Percentiles rank a stretch among this genome's conserved stretches.
Evolutionary conservation across 1,140 invertebrate species (phyloP).

Genomic region (Branchinecta lindahli): DNA sequence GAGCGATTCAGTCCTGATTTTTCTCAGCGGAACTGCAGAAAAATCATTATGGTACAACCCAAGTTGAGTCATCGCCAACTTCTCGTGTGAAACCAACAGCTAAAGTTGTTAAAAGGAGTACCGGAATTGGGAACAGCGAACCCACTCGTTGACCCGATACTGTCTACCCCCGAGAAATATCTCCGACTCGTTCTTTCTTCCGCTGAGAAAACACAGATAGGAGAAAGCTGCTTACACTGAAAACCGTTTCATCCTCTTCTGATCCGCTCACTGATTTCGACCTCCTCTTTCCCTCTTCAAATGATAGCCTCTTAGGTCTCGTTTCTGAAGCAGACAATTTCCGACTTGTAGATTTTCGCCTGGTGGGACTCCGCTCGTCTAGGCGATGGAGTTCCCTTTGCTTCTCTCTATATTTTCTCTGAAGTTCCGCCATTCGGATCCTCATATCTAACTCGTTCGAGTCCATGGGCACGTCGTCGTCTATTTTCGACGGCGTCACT

Average conservation of each 20-base stretch:
- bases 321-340: conserved; percentile 4
- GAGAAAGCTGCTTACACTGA: no score
- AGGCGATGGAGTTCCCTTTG: conserved; percentile 46
- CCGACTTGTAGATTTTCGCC: neutral
- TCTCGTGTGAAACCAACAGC: no score
- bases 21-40: no score
- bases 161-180: no score
- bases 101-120: no score
- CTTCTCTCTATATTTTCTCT: conserved; percentile 62
- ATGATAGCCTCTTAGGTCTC: neutral
- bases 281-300: neutral
- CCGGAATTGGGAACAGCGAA: no score
- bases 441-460: conserved; percentile 62
- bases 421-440: conserved; percentile 55
- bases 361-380: conserved; percentile 10
- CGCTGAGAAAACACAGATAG: no score
- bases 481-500: neutral
- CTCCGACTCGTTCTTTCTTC: no score
- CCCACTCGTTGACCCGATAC: no score
- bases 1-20: no score
- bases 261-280: conserved; percentile 7
- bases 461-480: conserved; percentile 36
- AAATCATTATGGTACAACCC: no score
- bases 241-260: neutral
- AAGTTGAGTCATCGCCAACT: no score